Evolutionary conservation across 2,888 invertebrate species (phyloP), one percentile per base, ranked within the genome.

Genomic region (Disparrhopalites patrizii): DNA sequence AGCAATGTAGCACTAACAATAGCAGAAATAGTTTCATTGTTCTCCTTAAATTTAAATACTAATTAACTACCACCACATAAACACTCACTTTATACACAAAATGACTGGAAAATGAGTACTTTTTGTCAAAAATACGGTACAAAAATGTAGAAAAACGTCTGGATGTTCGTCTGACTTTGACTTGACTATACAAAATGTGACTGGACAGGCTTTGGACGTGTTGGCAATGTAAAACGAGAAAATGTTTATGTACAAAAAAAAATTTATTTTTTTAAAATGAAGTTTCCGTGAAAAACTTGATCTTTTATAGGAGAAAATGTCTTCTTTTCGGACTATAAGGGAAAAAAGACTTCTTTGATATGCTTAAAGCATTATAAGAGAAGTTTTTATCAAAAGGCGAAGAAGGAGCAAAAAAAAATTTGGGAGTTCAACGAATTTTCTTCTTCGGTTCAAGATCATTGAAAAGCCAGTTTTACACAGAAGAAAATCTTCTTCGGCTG

Each of bases 351-450:
- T n/a, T n/a, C n/a, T n/a, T n/a, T n/a, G n/a, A n/a, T n/a, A n/a
- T n/a, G n/a, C n/a, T n/a, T n/a, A n/a, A n/a, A n/a, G n/a, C n/a
- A n/a, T n/a, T n/a, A n/a, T n/a, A n/a, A n/a, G n/a, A n/a, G n/a
- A n/a, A n/a, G n/a, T n/a, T n/a, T n/a, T n/a, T n/a, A n/a, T n/a
- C 40, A 40, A 18, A 40, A 40, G 40, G 18, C 40, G 40, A 40
- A 36, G 18, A 18, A 18, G 40, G 18, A 40, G 15, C 40, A 40
- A 40, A 40, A 40, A 40, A 40, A 40, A 40, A 40, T 40, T 18
- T 40, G 40, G n/a, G n/a, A 40, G 40, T 40, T 40, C 40, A 40
- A 40, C 40, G 40, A 40, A 40, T 40, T n/a, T 40, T 40, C 40
- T 40, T 40, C n/a, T 3, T 40, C 40, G 40, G 40, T 40, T 40